Conservation (phyloP, 2,113 vertebrate species). For the Salvelinus namaycush region DNA sequence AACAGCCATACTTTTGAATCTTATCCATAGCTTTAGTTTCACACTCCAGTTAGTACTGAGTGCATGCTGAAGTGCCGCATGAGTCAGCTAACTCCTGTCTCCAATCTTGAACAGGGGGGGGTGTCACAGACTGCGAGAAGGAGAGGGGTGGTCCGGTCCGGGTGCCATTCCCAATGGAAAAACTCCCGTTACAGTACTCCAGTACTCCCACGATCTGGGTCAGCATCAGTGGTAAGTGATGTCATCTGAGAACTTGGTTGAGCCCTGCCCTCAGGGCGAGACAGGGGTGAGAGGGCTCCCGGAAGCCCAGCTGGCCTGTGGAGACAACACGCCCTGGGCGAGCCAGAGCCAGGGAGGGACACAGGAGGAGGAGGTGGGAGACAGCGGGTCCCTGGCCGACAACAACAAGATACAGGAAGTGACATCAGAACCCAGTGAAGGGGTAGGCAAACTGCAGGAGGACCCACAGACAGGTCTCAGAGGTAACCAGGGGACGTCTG, state of each 20-base stretch:
- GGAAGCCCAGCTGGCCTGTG: slow-evolving; percentile 23
- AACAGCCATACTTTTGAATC: neutral
- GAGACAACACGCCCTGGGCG: slow-evolving; percentile 6
- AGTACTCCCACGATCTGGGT: neutral
- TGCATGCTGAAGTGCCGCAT: neutral
- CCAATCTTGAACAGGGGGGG: neutral
- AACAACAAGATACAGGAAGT: slow-evolving; percentile 32
- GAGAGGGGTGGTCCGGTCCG: neutral
- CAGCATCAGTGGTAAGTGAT: slow-evolving; percentile 36
- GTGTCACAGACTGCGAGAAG: neutral
- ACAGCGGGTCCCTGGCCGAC: neutral
- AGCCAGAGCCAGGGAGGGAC: slow-evolving; percentile 14
- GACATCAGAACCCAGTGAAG: slow-evolving; percentile 39
- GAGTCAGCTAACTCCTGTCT: neutral
- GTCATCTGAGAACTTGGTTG: slow-evolving; percentile 45
- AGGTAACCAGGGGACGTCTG: slow-evolving; percentile 24
- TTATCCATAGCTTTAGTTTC: neutral
- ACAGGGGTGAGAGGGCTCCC: neutral
- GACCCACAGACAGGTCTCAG: neutral
- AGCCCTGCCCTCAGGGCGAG: slow-evolving; percentile 21
- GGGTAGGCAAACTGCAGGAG: slow-evolving; percentile 23
- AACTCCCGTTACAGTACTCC: slow-evolving; percentile 12
- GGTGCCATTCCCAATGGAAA: slow-evolving; percentile 15
- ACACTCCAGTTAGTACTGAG: slow-evolving; percentile 24
- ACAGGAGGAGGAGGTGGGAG: slow-evolving; percentile 7